Conservation (phyloP, 2,888 invertebrate species). For the Pristionchus arcanus region DNA sequence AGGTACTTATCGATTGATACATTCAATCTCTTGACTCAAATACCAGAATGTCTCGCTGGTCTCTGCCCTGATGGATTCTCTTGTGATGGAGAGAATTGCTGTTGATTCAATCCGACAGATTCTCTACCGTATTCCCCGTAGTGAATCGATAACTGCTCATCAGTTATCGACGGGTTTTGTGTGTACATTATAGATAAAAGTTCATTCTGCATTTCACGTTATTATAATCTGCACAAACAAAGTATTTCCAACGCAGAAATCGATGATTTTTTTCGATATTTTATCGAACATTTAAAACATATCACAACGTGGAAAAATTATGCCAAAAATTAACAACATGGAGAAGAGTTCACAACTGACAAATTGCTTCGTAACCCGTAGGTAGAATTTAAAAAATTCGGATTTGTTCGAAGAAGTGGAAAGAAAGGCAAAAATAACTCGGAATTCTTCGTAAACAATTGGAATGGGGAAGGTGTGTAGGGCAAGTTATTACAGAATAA, state of each 20-base stretch:
- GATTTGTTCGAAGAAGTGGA: conserved; percentile 25
- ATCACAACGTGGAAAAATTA: neutral
- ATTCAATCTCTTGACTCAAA: neutral
- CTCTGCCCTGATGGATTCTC: conserved; percentile 31
- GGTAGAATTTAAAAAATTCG: neutral
- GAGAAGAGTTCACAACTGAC: neutral
- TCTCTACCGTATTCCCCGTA: conserved; percentile 6
- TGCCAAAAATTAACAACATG: conserved; percentile 2
- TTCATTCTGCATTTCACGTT: neutral
- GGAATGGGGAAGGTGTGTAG: neutral
- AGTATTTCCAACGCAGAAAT: neutral
- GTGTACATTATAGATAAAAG: conserved; percentile 43
- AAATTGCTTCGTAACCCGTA: neutral
- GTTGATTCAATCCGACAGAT: conserved; percentile 44
- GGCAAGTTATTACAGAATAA: conserved; percentile 28
- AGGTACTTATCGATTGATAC: neutral
- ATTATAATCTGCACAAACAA: neutral
- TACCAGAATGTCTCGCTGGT: conserved; percentile 9
- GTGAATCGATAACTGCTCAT: neutral
- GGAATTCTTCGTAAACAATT: neutral
- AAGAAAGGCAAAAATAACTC: conserved; percentile 24
- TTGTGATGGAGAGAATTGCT: conserved; percentile 44
- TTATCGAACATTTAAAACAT: neutral
- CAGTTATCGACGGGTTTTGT: conserved; percentile 23
- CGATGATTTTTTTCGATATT: neutral